Evolutionary conservation across 2,113 vertebrate genomes (phyloP).

Genomic region (Ploceus nigricollis): DNA sequence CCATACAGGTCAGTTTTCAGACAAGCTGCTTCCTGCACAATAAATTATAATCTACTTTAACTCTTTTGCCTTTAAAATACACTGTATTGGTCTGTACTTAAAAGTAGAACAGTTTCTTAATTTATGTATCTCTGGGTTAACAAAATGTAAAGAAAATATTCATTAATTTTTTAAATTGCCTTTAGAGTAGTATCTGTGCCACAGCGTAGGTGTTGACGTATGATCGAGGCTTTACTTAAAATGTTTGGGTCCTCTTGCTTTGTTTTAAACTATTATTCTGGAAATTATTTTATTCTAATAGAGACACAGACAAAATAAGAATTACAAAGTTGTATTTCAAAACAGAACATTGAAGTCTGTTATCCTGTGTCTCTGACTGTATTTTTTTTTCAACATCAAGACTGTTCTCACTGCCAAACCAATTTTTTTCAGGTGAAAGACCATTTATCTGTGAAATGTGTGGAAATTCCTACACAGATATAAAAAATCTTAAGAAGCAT

Average conservation of each 20-base stretch:
- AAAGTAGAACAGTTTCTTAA: neutral
- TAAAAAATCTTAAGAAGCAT: slow-evolving; percentile 97
- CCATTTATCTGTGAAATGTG: slow-evolving; percentile 94
- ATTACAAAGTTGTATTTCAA: neutral
- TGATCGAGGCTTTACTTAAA: neutral
- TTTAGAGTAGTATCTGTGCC: neutral
- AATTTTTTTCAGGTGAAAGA: slow-evolving; percentile 82
- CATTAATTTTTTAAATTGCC: neutral
- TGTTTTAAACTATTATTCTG: neutral
- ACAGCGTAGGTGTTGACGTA: neutral
- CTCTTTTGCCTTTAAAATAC: slow-evolving; percentile 48
- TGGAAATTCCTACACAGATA: slow-evolving; percentile 92
- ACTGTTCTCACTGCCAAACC: neutral
- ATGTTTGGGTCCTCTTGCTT: neutral
- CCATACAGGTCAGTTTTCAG: slow-evolving; percentile 87
- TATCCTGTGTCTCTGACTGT: neutral
- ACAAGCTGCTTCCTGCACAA: slow-evolving; percentile 47
- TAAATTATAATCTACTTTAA: slow-evolving; percentile 41
- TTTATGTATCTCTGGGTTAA: neutral
- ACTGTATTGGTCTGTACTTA: neutral
- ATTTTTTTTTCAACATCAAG: neutral
- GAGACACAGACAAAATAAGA: neutral
- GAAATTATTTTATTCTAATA: neutral
- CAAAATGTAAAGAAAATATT: neutral
- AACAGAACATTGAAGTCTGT: neutral